A percentile compares a stretch with the other conserved stretches of the same genome.
phyloP scores from a whole-genome alignment of 2,113 vertebrate species.

The Brachirus orientalis region DNA sequence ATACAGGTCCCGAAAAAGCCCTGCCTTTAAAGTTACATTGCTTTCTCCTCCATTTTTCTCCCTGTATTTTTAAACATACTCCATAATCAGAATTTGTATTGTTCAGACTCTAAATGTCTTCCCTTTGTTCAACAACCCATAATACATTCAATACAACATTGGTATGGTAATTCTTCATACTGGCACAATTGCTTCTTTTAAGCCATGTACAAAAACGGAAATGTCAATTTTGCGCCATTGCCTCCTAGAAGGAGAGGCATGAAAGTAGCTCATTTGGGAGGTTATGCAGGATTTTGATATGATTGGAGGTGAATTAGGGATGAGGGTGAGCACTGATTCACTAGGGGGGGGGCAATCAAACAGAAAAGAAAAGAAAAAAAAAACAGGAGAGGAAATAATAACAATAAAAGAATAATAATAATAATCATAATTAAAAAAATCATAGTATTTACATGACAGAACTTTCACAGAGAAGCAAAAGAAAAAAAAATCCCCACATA shows the following conservation, averaged over 20 bases:
- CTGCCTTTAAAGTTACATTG: constrained; percentile 44
- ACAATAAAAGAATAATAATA: constrained; percentile 64
- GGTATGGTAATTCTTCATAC: constrained; percentile 83
- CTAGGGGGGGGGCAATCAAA: constrained; percentile 89
- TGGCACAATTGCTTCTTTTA: constrained; percentile 87
- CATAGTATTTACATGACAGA: constrained; percentile 97
- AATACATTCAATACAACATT: constrained; percentile 85
- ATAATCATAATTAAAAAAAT: constrained; percentile 79
- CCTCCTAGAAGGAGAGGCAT: constrained; percentile 41
- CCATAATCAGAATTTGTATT: constrained; percentile 69
- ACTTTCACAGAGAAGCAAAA: constrained; percentile 83
- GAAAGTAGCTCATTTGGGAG: constrained; percentile 85
- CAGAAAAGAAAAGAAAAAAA: constrained; percentile 62
- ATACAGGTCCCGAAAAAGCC: constrained; percentile 52
- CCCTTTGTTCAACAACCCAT: constrained; percentile 67
- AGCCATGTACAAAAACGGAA: constrained; percentile 89
- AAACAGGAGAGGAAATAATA: constrained; percentile 42
- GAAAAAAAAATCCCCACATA: constrained; percentile 78
- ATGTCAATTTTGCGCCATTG: constrained; percentile 88
- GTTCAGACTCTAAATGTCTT: constrained; percentile 67
- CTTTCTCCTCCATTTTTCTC: constrained; percentile 12
- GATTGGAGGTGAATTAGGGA: constrained; percentile 79
- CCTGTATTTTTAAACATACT: constrained; percentile 39
- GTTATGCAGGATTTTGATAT: constrained; percentile 86
- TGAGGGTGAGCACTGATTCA: constrained; percentile 88